Conservation (phyloP, 2,888 invertebrate species). For the Tuberolachnus salignus region DNA sequence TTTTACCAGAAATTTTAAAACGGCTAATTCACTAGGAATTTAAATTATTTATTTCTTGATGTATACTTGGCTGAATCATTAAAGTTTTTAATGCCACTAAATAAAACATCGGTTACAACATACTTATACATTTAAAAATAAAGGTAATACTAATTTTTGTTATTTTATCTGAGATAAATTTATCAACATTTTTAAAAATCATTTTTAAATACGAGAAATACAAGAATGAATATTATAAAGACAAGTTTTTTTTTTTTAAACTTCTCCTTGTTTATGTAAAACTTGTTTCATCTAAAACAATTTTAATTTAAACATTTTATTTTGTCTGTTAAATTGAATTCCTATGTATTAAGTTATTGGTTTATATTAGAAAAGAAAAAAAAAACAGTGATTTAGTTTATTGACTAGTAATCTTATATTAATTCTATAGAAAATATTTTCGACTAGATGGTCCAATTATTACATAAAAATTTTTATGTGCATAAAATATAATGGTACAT, state of each 20-base stretch:
- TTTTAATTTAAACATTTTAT: not conserved
- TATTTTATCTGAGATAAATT: not conserved
- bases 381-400: not conserved
- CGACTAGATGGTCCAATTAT: slow-evolving; percentile 9
- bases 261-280: too few relatives aligned
- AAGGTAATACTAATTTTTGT: not conserved
- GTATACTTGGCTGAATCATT: not conserved
- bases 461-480: not conserved
- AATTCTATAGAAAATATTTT: not conserved
- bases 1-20: slow-evolving; percentile 1
- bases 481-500: not conserved
- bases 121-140: not conserved
- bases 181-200: too few relatives aligned
- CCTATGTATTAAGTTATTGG: not conserved
- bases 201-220: too few relatives aligned
- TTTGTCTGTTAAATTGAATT: not conserved
- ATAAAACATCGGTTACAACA: not conserved
- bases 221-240: too few relatives aligned
- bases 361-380: not conserved
- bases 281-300: too few relatives aligned
- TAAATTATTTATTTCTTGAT: slow-evolving; percentile 14
- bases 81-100: not conserved
- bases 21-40: not conserved
- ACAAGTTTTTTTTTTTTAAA: too few relatives aligned
- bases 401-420: not conserved